Conservation (phyloP, 2,888 invertebrate genomes). For the Apomyelois bistriatella region DNA sequence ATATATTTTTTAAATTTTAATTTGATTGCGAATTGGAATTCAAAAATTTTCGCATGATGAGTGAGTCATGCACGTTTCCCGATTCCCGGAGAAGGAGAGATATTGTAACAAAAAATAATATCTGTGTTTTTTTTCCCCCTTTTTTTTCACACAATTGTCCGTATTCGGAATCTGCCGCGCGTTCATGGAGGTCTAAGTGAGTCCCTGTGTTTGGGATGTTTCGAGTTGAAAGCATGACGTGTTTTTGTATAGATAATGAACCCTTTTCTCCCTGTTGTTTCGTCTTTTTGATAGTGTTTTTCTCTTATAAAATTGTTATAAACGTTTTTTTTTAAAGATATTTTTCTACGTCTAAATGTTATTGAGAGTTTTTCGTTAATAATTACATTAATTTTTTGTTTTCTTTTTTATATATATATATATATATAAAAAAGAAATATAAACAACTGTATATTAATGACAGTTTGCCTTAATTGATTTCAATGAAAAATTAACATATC, state of each 20-base stretch:
- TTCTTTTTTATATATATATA: too few species aligned
- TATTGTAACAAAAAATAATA: conserved; percentile 48
- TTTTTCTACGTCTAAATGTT: background rate
- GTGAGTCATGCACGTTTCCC: conserved; percentile 43
- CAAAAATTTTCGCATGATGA: conserved; percentile 33
- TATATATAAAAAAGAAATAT: too few species aligned
- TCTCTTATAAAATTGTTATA: conserved; percentile 1
- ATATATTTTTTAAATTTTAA: conserved; percentile 19
- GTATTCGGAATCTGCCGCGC: conserved; percentile 73
- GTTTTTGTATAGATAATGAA: conserved; percentile 26
- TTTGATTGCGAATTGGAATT: conserved; percentile 24
- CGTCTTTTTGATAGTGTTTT: conserved; percentile 17
- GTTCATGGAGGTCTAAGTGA: conserved; percentile 77
- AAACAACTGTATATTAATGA: too few species aligned
- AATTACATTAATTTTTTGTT: too few species aligned
- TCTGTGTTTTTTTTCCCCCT: conserved; percentile 62
- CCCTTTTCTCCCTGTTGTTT: conserved; percentile 20
- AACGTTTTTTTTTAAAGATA: background rate
- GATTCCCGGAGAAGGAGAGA: conserved; percentile 2
- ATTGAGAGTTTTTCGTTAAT: too few species aligned
- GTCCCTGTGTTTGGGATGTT: conserved; percentile 44
- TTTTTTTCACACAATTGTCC: conserved; percentile 68
- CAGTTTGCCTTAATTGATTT: too few species aligned
- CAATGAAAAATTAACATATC: too few species aligned
- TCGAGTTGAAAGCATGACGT: conserved; percentile 40